These are phyloP conservation scores for Peromyscus aztecus DNA, from an alignment of 2,797 vertebrate genomes.

Conservation along the genomic window DNA sequence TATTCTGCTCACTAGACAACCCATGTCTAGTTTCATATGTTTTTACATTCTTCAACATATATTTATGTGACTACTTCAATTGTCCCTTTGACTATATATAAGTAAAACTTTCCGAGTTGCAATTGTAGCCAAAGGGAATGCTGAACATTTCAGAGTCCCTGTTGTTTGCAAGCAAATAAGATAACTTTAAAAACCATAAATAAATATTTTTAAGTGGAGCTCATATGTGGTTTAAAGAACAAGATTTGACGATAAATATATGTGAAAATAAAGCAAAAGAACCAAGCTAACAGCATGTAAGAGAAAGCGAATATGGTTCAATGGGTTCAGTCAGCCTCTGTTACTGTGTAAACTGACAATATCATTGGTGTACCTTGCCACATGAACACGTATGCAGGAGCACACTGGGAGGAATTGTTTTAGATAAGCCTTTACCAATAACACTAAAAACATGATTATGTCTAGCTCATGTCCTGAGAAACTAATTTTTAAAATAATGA, in stretches of 20 bases:
- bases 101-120: neutral
- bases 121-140: neutral
- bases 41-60: neutral
- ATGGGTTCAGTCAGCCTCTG: neutral
- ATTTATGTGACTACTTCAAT: neutral
- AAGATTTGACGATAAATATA: neutral
- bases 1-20: neutral
- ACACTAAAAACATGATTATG: neutral
- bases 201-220: neutral
- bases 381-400: neutral
- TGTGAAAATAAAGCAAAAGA: neutral
- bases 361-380: neutral
- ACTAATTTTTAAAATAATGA: slow-evolving; percentile 32
- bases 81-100: slow-evolving; percentile 16
- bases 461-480: neutral
- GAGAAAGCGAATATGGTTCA: neutral
- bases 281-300: neutral
- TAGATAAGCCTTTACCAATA: neutral
- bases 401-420: neutral
- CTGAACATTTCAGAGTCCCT: neutral
- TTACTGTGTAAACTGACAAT: neutral
- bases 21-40: neutral
- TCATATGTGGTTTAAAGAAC: neutral
- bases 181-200: slow-evolving; percentile 39
- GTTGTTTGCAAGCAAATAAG: slow-evolving; percentile 4